These are phyloP conservation scores for Chondrosia reniformis DNA, from an alignment of 37 sponge, comb jelly and placozoan species.

Conservation along the genomic window DNA sequence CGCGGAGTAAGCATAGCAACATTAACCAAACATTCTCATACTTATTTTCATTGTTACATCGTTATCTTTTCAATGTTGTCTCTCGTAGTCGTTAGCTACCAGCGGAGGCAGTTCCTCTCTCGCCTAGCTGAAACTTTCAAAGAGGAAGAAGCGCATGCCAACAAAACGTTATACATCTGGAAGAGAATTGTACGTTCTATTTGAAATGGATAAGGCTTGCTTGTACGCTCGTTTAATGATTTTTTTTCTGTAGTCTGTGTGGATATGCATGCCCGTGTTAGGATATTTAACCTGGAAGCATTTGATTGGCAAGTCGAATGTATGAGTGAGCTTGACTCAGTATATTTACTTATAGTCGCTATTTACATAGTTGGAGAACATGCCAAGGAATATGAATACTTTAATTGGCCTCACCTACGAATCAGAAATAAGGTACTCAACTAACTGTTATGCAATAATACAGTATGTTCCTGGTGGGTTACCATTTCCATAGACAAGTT, in stretches of 20 bases:
- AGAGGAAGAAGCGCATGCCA: neutral
- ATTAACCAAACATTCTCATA: too few species aligned
- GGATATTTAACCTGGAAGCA: constrained; percentile 41
- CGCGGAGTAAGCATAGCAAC: too few species aligned
- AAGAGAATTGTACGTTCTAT: neutral
- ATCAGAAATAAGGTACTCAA: constrained; percentile 46
- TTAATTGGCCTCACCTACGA: constrained; percentile 42
- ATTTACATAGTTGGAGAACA: neutral
- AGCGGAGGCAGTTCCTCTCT: neutral
- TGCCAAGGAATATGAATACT: constrained; percentile 8
- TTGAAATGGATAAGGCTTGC: neutral
- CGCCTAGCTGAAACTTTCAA: neutral
- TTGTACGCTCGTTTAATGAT: neutral
- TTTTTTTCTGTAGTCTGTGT: constrained; percentile 33
- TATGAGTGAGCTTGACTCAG: neutral
- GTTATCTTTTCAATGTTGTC: too few species aligned
- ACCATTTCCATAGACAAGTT: too few species aligned
- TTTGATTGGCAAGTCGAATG: constrained; percentile 25
- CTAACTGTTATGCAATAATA: neutral
- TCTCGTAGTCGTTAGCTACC: neutral
- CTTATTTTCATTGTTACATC: too few species aligned
- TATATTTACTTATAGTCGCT: neutral
- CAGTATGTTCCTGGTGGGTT: neutral
- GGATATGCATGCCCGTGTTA: constrained; percentile 30
- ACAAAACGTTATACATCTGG: neutral